These are phyloP conservation scores for Drosophila kepulauana DNA, from an alignment of 1,140 invertebrate species.

Conservation along the genomic window DNA sequence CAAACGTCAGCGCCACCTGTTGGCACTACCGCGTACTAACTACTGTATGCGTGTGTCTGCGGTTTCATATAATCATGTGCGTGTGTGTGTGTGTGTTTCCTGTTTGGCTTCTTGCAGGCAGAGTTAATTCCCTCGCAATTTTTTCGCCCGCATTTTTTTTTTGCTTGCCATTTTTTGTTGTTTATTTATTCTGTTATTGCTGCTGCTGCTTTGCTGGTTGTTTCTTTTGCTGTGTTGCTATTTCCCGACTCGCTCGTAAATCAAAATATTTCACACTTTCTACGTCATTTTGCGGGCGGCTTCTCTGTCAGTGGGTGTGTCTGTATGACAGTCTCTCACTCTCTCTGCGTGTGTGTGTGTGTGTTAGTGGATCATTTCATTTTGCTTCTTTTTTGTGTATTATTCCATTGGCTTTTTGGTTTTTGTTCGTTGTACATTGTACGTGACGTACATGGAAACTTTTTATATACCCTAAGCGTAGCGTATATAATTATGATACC, in stretches of 20 bases:
- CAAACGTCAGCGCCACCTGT: conserved; percentile 68
- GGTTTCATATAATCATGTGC: conserved; percentile 13
- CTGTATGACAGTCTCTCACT: conserved; percentile 31
- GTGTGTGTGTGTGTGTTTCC: conserved; percentile 26
- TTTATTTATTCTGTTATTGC: conserved; percentile 7
- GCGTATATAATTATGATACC: background rate
- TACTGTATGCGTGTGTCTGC: background rate
- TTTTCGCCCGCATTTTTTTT: conserved; percentile 29
- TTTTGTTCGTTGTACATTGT: conserved; percentile 60
- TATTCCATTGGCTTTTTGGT: conserved; percentile 51
- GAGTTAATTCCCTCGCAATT: conserved; percentile 35
- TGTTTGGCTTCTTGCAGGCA: conserved; percentile 33
- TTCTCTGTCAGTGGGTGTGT: conserved; percentile 41
- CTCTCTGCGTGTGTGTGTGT: conserved; percentile 19
- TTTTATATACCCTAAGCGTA: conserved; percentile 19
- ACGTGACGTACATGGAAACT: conserved; percentile 73
- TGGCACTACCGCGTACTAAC: conserved; percentile 56
- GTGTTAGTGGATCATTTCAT: conserved; percentile 40
- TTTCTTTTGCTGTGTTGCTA: conserved; percentile 20
- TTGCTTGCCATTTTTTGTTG: background rate
- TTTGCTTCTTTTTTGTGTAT: conserved; percentile 43
- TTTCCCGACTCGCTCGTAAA: conserved; percentile 66
- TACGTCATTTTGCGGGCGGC: conserved; percentile 70
- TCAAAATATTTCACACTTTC: conserved; percentile 77
- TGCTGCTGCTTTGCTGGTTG: background rate